Evolutionary conservation across 2,113 vertebrate genomes (phyloP).

Genomic region (Chiloscyllium plagiosum): DNA sequence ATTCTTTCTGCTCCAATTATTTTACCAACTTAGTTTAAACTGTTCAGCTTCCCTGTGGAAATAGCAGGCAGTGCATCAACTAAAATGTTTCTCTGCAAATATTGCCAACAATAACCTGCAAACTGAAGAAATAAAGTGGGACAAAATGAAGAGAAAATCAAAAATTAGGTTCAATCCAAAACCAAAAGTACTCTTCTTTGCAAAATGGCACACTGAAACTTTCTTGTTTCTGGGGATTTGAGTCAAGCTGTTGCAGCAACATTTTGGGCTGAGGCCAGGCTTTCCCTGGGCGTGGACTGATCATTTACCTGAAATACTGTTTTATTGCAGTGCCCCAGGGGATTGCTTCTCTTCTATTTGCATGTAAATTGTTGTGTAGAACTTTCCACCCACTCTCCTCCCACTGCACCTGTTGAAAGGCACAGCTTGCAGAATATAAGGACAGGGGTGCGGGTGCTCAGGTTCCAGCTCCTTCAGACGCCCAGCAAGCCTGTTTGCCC

Average conservation of each 20-base stretch:
- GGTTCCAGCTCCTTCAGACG: background rate
- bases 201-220: background rate
- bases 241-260: background rate
- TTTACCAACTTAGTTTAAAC: background rate
- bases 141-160: background rate
- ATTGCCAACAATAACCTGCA: background rate
- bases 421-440: background rate
- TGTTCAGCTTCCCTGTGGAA: background rate
- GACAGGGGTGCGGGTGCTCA: background rate
- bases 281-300: slow-evolving; percentile 2
- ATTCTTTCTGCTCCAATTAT: background rate
- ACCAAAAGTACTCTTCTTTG: background rate
- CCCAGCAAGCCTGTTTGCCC: background rate
- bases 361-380: slow-evolving; percentile 19
- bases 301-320: slow-evolving; percentile 2
- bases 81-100: background rate
- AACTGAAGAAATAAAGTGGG: background rate
- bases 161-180: background rate
- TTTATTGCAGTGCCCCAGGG: slow-evolving; percentile 14
- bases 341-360: background rate
- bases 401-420: background rate
- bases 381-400: slow-evolving; percentile 13
- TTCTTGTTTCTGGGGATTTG: background rate
- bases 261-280: background rate
- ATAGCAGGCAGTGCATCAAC: background rate